Percentiles rank a stretch among this genome's conserved stretches.
These are phyloP conservation scores for Dorcus hopei DNA, from an alignment of 2,888 invertebrate genomes.

Conservation along the genomic window DNA sequence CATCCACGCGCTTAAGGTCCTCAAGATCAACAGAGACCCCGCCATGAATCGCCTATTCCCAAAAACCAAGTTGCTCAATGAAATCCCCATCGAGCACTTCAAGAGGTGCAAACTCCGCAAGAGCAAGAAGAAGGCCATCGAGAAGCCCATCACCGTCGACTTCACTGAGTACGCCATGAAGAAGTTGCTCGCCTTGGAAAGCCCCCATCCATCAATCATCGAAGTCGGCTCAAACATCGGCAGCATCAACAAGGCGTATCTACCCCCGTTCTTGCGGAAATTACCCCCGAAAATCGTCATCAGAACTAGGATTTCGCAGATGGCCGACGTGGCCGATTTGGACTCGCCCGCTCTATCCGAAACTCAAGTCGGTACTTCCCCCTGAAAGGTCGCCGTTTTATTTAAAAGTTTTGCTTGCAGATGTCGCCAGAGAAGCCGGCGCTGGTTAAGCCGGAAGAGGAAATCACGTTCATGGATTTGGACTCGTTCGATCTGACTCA, in stretches of 20 bases:
- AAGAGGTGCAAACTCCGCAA: constrained; percentile 37
- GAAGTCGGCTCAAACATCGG: constrained; percentile 43
- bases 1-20: constrained; percentile 61
- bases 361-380: constrained; percentile 52
- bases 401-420: constrained; percentile 6
- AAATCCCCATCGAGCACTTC: constrained; percentile 39
- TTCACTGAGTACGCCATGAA: constrained; percentile 35
- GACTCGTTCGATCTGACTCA: constrained; percentile 42
- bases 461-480: constrained; percentile 39
- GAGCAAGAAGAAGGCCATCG: constrained; percentile 38
- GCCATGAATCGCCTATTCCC: constrained; percentile 37
- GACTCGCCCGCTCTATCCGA: constrained; percentile 62
- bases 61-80: constrained; percentile 38
- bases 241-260: constrained; percentile 37
- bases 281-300: constrained; percentile 27
- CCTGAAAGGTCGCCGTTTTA: neutral
- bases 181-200: constrained; percentile 35
- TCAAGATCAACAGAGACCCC: constrained; percentile 52
- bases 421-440: constrained; percentile 27
- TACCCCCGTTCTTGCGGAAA: constrained; percentile 35
- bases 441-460: constrained; percentile 31
- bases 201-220: constrained; percentile 33
- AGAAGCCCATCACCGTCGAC: constrained; percentile 39
- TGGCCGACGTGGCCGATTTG: constrained; percentile 44
- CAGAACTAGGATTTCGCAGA: constrained; percentile 24